Evolutionary conservation across 64 coral and sea anemone species (phyloP).

Genomic region (Anthopleura sola): DNA sequence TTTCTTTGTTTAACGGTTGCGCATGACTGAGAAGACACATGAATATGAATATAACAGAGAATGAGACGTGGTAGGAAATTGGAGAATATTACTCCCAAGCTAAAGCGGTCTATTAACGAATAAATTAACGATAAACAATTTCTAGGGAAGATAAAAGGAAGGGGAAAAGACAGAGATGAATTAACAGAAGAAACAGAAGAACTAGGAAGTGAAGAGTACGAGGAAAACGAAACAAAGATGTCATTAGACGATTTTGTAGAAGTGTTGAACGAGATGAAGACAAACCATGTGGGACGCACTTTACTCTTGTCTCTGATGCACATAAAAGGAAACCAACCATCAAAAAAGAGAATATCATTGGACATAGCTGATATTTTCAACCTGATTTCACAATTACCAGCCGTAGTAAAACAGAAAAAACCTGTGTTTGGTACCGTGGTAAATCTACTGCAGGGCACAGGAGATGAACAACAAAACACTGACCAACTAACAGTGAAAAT

Average conservation of each 20-base stretch:
- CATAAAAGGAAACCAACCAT: neutral
- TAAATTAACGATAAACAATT: neutral
- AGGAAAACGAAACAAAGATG: neutral
- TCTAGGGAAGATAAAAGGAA: neutral
- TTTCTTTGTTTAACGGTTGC: too few species aligned
- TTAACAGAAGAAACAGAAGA: neutral
- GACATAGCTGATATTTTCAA: neutral
- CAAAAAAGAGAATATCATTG: neutral
- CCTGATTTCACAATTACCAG: neutral
- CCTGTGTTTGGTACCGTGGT: neutral
- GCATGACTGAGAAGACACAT: too few species aligned
- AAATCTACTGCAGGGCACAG: neutral
- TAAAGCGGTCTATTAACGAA: too few species aligned
- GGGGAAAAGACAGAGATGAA: neutral
- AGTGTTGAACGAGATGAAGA: slow-evolving; percentile 4
- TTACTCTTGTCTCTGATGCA: neutral
- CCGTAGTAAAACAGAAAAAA: neutral
- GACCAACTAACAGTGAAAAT: neutral
- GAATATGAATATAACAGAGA: too few species aligned
- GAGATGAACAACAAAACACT: neutral
- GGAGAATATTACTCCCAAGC: too few species aligned
- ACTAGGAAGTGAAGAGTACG: neutral
- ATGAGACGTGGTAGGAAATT: too few species aligned
- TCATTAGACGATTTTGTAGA: neutral
- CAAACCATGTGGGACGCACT: neutral